Base-by-base conservation (phyloP, 2,797 vertebrate genomes). In the Setipinna tenuifilis region DNA sequence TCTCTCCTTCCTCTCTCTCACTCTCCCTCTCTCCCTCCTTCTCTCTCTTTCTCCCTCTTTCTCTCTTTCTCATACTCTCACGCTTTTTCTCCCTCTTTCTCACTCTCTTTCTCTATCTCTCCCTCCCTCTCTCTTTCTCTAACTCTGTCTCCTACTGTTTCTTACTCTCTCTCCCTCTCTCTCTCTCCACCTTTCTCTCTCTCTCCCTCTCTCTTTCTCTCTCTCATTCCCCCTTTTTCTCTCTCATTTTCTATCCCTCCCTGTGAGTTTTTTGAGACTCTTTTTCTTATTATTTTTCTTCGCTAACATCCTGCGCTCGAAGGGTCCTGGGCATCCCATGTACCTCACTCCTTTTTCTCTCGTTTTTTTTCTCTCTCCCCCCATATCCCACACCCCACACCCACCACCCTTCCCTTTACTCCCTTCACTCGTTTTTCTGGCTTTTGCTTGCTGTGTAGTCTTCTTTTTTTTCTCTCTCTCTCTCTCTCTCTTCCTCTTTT, bases 221-320 rank as follows among this genome's bases (percentile, higher is more conserved):
- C 50, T 35, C 59, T 23, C 19, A 54, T 12, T 50, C 31, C 6
- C 28, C 25, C 61, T 83, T 12, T 50, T 23, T 41, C 11, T 85
- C 75, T 28, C 25, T 58, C 19, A 21, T 17, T 58, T 57, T 41
- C 35, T 41, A 2, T 41, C 35, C 35, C 61, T 65, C 61, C 61
- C 61, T 25, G 61, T 65, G 61, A 65, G 61, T 65, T 62, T 62
- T 62, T 62, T n/a, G n/a, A n/a, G n/a, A n/a, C 23, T 65, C n/a
- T 10, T 25, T n/a, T 65, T 65, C 35, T 41, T 41, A 41, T 65
- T 25, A 25, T 65, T 65, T 61, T 61, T 61, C n/a, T 61, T 65
- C 11, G 10, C 61, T 65, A 23, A 65, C n/a, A 23, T 65, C n/a
- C 61, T 23, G 12, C n/a, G 61, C 61, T 65, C 11, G 23, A 65